These are phyloP conservation scores for Cyclura pinguis DNA, from an alignment of 2,797 vertebrate species.

Conservation along the genomic window DNA sequence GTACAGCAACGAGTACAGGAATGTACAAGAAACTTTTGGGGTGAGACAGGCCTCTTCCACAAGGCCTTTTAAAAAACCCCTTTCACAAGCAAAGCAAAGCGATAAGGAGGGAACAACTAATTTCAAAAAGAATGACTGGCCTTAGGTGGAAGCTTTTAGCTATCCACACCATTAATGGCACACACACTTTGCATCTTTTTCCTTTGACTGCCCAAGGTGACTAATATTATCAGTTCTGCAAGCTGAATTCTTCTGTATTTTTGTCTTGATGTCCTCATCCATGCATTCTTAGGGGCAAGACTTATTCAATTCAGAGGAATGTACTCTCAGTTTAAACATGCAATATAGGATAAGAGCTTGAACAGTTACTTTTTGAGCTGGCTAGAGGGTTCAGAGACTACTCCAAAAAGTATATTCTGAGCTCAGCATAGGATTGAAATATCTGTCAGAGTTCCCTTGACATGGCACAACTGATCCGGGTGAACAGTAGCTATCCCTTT, in stretches of 20 bases:
- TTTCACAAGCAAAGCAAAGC: background rate
- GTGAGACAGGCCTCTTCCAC: background rate
- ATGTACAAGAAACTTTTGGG: background rate
- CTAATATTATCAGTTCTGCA: background rate
- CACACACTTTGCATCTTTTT: background rate
- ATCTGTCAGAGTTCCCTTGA: background rate
- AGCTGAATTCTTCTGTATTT: background rate
- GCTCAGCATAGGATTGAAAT: background rate
- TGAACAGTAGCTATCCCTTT: background rate
- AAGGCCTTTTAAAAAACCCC: background rate
- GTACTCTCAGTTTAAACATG: background rate
- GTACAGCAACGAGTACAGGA: background rate
- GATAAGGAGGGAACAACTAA: background rate
- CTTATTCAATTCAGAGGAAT: background rate
- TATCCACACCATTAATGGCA: background rate
- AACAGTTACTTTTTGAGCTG: too few relatives aligned
- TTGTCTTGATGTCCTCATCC: background rate
- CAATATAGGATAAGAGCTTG: too few relatives aligned
- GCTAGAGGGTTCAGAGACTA: too few relatives aligned
- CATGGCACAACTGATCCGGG: background rate
- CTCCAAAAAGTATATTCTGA: too few relatives aligned
- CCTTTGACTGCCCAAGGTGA: background rate
- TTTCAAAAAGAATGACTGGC: background rate
- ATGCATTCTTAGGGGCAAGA: background rate
- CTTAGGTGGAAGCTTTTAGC: background rate